Evolutionary conservation across 2,888 invertebrate genomes (phyloP).

Genomic region (Cryptus armator): DNA sequence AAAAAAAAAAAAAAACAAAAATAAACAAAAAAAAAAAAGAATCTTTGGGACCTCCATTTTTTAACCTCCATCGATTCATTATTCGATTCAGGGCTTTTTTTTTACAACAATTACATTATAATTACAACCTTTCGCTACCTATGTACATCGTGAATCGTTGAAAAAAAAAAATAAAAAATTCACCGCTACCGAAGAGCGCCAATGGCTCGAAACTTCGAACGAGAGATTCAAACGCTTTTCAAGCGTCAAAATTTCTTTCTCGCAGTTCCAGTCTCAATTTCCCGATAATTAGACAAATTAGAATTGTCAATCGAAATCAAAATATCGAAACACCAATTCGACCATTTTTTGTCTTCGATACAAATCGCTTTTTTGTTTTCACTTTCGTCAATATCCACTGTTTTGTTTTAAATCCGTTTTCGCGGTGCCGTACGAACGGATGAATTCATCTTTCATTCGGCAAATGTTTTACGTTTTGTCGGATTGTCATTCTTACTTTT

Average conservation of each 20-base stretch:
- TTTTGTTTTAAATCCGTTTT: too few relatives aligned
- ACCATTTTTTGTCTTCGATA: too few relatives aligned
- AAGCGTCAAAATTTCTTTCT: background rate
- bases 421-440: too few relatives aligned
- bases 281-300: background rate
- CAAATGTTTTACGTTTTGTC: constrained; percentile 3
- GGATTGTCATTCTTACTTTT: background rate
- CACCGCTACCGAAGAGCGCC: constrained; percentile 33
- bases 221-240: constrained; percentile 8
- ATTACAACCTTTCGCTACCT: constrained; percentile 58
- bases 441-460: background rate
- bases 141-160: constrained; percentile 58
- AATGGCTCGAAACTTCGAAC: constrained; percentile 31
- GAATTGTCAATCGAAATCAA: too few relatives aligned
- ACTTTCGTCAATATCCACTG: too few relatives aligned
- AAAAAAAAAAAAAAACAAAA: constrained; percentile 24
- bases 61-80: constrained; percentile 55
- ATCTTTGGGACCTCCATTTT: constrained; percentile 61
- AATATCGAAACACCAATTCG: too few relatives aligned
- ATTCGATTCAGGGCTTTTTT: constrained; percentile 49
- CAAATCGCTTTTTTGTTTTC: too few relatives aligned
- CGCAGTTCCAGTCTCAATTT: background rate
- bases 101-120: constrained; percentile 56
- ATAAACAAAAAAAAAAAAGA: constrained; percentile 50
- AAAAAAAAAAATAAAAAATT: background rate